Conservation (phyloP, 1,140 invertebrate species). For the Delia radicum region DNA sequence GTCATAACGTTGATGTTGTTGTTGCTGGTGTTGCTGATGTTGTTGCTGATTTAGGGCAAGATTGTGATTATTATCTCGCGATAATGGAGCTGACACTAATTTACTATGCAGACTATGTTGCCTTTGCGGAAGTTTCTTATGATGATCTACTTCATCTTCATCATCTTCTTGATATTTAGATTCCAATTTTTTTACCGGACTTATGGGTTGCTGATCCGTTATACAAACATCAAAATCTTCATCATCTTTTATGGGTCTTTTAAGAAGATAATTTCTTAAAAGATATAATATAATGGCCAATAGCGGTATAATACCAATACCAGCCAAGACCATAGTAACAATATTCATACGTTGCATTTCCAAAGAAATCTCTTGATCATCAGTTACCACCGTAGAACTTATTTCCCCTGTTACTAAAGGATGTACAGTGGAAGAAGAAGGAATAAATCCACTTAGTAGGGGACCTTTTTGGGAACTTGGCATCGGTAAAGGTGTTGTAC, state of each 20-base stretch:
- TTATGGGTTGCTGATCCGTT: slow-evolving; percentile 57
- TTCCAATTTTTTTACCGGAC: slow-evolving; percentile 51
- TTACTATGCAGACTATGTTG: slow-evolving; percentile 31
- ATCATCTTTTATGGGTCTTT: slow-evolving; percentile 62
- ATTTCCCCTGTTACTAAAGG: slow-evolving; percentile 32
- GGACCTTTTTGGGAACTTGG: background rate
- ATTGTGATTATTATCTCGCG: slow-evolving; percentile 42
- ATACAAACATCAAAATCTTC: slow-evolving; percentile 63
- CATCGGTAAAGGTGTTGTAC: background rate
- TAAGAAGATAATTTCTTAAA: slow-evolving; percentile 59
- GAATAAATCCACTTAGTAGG: background rate
- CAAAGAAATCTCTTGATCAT: slow-evolving; percentile 57
- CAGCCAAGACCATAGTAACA: slow-evolving; percentile 62
- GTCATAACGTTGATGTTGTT: slow-evolving; percentile 47
- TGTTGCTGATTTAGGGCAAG: background rate
- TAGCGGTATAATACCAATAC: slow-evolving; percentile 62
- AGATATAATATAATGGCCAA: slow-evolving; percentile 61
- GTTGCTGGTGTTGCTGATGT: no score
- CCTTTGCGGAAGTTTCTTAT: slow-evolving; percentile 37
- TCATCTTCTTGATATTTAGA: slow-evolving; percentile 45
- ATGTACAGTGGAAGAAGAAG: background rate
- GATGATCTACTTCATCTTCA: slow-evolving; percentile 58
- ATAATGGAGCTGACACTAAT: background rate
- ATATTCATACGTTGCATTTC: slow-evolving; percentile 61
- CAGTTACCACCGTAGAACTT: slow-evolving; percentile 50